Evolutionary conservation across 1,140 invertebrate species (phyloP).

Genomic region (Magallana gigas): DNA sequence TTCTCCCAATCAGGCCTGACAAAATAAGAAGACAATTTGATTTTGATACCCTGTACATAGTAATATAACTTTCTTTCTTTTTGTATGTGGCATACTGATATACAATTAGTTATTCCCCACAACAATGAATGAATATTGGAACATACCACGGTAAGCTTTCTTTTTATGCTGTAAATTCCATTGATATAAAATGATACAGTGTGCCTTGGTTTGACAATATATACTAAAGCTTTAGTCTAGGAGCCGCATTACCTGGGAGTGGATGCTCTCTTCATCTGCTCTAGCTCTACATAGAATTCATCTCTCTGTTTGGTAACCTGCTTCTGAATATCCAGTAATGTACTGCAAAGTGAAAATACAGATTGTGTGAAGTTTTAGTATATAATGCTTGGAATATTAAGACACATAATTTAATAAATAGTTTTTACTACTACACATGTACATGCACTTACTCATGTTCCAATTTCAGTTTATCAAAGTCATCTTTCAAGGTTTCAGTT

Average conservation of each 20-base stretch:
- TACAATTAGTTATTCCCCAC: not conserved
- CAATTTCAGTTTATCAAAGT: conserved; percentile 71
- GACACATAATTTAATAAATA: too few relatives aligned
- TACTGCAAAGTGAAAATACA: conserved; percentile 61
- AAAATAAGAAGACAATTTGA: not conserved
- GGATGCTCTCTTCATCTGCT: conserved; percentile 73
- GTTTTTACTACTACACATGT: too few relatives aligned
- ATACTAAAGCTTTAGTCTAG: not conserved
- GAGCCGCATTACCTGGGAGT: conserved; percentile 73
- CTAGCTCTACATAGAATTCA: conserved; percentile 77
- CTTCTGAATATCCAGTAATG: conserved; percentile 75
- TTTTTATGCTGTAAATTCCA: too few relatives aligned
- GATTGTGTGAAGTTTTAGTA: too few relatives aligned
- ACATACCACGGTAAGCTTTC: too few relatives aligned
- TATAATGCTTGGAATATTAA: too few relatives aligned
- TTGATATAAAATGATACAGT: not conserved
- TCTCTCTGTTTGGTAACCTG: conserved; percentile 77
- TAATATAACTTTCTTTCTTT: not conserved
- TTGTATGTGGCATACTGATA: not conserved
- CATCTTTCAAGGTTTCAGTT: conserved; percentile 60
- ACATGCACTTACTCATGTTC: conserved; percentile 75
- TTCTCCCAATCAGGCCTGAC: conserved; percentile 77
- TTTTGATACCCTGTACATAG: too few relatives aligned
- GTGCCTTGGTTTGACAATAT: not conserved
- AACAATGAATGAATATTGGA: too few relatives aligned